Evolutionary conservation across 2,113 vertebrate genomes (phyloP), one percentile per base, ranked within the genome.

Genomic region (Epinephelus moara): DNA sequence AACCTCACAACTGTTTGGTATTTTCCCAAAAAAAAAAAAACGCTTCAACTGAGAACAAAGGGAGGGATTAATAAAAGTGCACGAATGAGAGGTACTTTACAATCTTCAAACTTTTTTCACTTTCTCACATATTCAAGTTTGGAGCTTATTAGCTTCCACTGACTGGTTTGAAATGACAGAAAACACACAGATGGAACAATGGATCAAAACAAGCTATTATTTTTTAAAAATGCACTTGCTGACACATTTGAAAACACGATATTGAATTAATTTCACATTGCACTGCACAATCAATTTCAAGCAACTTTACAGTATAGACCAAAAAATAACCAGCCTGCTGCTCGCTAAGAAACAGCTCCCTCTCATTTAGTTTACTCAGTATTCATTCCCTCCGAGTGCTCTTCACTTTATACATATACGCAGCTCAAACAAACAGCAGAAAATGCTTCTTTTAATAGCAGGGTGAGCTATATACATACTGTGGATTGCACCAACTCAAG

Each of bases 241-340:
- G 64, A 82, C 82, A 89, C 57, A 74, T 68, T 86, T 81, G 33
- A 90, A 85, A 85, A 89, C 76, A 92, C 86, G 82, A 91, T 88
- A 89, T 63, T 88, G 37, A 89, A 78, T 68, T 60, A 33, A 86
- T 88, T 91, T 81, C 80, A 91, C 88, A 81, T 80, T 69, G 75
- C 75, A 93, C 88, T 56, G 70, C 81, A 94, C 89, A 86, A 82
- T 88, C 40, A 59, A 74, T 87, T 84, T 80, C 27, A 82, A 89
- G 67, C 66, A 82, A 88, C 75, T 85, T 90, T 85, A 92, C 78
- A 89, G 55, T 69, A 85, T 69, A n/a, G 71, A 85, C 33, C 73
- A 55, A 47, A 79, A 47, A 80, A 77, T 30, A 30, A 30, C 27
- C 27, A 82, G 82, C 40, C 17, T 25, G n/a, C 70, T 19, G 27